Evolutionary conservation across 2,888 invertebrate species (phyloP), one percentile per base, ranked within the genome.

Genomic region (Callyntrura guangdongensis): DNA sequence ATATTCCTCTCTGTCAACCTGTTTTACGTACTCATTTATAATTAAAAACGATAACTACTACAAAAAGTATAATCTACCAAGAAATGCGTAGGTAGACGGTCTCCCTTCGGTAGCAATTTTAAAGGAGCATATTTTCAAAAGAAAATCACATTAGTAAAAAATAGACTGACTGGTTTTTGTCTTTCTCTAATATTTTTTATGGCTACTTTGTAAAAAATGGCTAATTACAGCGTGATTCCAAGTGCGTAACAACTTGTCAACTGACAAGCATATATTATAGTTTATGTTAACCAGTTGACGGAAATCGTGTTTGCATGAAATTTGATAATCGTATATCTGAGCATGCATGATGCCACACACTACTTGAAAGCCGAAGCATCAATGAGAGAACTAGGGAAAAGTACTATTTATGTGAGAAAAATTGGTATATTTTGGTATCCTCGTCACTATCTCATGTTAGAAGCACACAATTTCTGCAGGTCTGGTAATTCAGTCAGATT

Each of bases 261-360:
- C 72, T 77, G 85, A 86, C 77, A 86, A 89, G 83, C 89, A 74
- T 83, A 69, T 69, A 85, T 89, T 77, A 84, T 77, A 47, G 47
- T 79, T 90, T 81, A 86, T 69, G 79, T 79, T 90, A 79, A 74
- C 53, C 86, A 82, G 82, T 90, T 90, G 90, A 90, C 90, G 90
- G 86, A 90, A 90, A 86, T 90, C 86, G 86, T 86, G 86, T 86
- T 47, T 49, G 90, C 90, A 82, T 90, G 90, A 90, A 90, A 90
- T 86, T 86, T 67, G 85, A 90, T 86, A 90, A 90, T 86, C 86
- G 61, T 82, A 86, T 47, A 17, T 79, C 14, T 69, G 45, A 67
- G 45, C 56, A 59, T 79, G 17, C 27, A 56, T 14, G 36, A n/a
- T n/a, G n/a, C n/a, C 36, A 36, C 5, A 36, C 36, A 36, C 59